phyloP scores from a whole-genome alignment of 2,888 invertebrate genomes.

The Idaea aversata region DNA sequence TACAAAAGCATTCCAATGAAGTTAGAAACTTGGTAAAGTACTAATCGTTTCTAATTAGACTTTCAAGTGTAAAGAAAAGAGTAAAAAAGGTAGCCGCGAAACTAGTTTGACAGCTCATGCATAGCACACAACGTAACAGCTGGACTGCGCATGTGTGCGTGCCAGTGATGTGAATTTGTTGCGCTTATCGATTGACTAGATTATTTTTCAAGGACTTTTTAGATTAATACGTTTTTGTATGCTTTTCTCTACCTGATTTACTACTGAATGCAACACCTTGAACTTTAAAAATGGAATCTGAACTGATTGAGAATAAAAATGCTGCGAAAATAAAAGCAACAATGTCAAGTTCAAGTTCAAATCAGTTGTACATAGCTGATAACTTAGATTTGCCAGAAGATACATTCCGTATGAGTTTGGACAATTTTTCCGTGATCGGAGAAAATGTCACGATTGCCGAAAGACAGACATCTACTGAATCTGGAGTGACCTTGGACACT shows the following conservation, averaged over 20 bases:
- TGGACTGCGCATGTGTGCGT: slow-evolving; percentile 62
- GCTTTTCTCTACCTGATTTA: slow-evolving; percentile 2
- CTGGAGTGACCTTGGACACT: slow-evolving; percentile 33
- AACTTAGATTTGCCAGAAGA: slow-evolving; percentile 63
- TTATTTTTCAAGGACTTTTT: slow-evolving; percentile 69
- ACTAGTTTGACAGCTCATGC: slow-evolving; percentile 75
- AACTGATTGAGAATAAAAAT: slow-evolving; percentile 40
- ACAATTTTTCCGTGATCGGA: slow-evolving; percentile 60
- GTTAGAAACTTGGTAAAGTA: slow-evolving; percentile 27
- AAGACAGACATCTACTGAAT: slow-evolving; percentile 42
- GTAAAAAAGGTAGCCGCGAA: slow-evolving; percentile 59
- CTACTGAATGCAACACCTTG: slow-evolving; percentile 14
- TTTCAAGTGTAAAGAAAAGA: slow-evolving; percentile 32
- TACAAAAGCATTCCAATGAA: slow-evolving; percentile 35
- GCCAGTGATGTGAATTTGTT: slow-evolving; percentile 73
- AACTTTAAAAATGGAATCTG: slow-evolving; percentile 49
- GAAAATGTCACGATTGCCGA: slow-evolving; percentile 67
- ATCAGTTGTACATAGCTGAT: slow-evolving; percentile 56
- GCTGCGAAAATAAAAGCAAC: slow-evolving; percentile 37
- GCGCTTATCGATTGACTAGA: slow-evolving; percentile 73
- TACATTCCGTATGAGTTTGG: slow-evolving; percentile 66
- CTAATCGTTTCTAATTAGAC: slow-evolving; percentile 36
- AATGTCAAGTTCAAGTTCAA: slow-evolving; percentile 50
- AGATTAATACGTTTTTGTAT: slow-evolving; percentile 18
- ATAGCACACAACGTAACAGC: slow-evolving; percentile 44